Evolutionary conservation across 2,888 invertebrate species (phyloP), one percentile per base, ranked within the genome.

Genomic region (Apodemia mormo): DNA sequence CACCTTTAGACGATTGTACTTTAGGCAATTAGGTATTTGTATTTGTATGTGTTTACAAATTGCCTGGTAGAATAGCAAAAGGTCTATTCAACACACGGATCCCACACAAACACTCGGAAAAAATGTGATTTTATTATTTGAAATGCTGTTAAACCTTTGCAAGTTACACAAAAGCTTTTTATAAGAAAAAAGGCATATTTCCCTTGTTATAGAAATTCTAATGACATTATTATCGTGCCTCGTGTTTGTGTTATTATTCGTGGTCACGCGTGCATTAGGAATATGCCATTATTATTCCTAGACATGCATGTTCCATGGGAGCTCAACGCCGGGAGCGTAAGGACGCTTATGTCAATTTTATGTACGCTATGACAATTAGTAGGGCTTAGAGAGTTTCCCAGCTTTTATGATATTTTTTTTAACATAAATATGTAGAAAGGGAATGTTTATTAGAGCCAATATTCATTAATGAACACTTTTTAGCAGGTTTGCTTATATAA

Each of bases 271-370:
- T 83, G 78, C 76, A 80, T 78, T 80, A 77, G 73, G 73, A 73
- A 72, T 73, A 77, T 76, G 78, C 77, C 85, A 81, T 85, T 83
- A 89, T 90, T 91, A 92, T 92, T 90, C 90, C 80, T 75, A 81
- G 87, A 83, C 91, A 91, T 89, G 90, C 72, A 72, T 73, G 73
- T 64, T 14, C 30, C 66, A 10, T 40, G 40, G 43, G 49, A 65
- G 70, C 67, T 56, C 33, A 54, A 61, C 67, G 49, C 49, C 33
- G 65, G 61, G 37, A 37, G 64, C 30, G 49, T 52, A 22, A 72
- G 70, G 66, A 72, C 70, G 71, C 72, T 74, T 70, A 68, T 68
- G 70, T 72, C 71, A 69, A 73, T 68, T 71, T 70, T 69, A 72
- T 71, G 71, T 71, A 72, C 67, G 73, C 69, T 68, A 72, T 69